A percentile compares a stretch with the other conserved stretches of the same genome.
Conservation (phyloP, 2,797 vertebrate species). For the Poecilia gillii region DNA sequence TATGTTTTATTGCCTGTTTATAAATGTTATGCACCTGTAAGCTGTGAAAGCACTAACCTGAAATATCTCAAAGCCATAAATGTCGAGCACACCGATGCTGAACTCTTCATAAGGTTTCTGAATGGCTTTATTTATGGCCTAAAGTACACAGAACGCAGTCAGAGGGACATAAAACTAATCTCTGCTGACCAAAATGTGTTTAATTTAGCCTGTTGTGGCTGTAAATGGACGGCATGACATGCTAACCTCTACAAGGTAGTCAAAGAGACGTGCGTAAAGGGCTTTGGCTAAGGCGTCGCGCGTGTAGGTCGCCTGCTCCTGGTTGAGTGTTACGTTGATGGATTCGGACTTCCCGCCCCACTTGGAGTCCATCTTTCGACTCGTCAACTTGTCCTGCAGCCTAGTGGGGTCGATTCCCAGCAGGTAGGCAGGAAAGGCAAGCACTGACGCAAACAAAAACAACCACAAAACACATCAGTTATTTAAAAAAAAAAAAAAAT, state of each 20-base stretch:
- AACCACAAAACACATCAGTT: background rate
- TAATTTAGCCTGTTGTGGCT: background rate
- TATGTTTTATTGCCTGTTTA: slow-evolving; percentile 4
- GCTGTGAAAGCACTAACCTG: slow-evolving; percentile 79
- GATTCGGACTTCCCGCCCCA: slow-evolving; percentile 94
- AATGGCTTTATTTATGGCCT: slow-evolving; percentile 95
- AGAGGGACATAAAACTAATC: background rate
- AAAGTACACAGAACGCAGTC: slow-evolving; percentile 16
- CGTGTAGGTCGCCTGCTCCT: slow-evolving; percentile 94
- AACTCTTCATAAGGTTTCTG: slow-evolving; percentile 92
- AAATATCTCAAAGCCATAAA: slow-evolving; percentile 99
- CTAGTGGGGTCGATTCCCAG: slow-evolving; percentile 89
- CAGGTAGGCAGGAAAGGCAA: slow-evolving; percentile 96
- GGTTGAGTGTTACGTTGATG: slow-evolving; percentile 93
- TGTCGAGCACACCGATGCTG: slow-evolving; percentile 94
- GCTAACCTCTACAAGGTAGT: slow-evolving; percentile 94
- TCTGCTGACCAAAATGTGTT: background rate
- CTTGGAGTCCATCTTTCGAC: slow-evolving; percentile 97
- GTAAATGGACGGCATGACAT: background rate
- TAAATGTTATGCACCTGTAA: slow-evolving; percentile 19
- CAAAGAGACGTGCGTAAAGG: slow-evolving; percentile 92
- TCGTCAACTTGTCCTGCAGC: slow-evolving; percentile 94
- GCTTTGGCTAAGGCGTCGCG: slow-evolving; percentile 95
- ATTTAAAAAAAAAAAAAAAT: background rate
- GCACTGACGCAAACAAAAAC: slow-evolving; percentile 75